Percentiles rank a stretch among this genome's conserved stretches.
Conservation (phyloP, 92 coral and sea anemone species). For the Micromussa lordhowensis region DNA sequence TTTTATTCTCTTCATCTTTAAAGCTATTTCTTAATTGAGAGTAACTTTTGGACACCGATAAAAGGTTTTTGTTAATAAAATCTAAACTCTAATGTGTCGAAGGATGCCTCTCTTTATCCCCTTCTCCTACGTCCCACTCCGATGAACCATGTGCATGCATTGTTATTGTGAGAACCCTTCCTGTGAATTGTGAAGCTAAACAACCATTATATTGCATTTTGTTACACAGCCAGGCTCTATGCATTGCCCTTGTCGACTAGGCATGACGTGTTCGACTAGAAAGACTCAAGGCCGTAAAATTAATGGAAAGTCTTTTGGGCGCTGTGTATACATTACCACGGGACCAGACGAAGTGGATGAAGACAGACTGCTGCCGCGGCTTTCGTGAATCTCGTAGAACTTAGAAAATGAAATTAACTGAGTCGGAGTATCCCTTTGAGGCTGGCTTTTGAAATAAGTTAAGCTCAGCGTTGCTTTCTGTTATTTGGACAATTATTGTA, state of each 20-base stretch:
- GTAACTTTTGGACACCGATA: no score
- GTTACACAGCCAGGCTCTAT: slow-evolving; percentile 39
- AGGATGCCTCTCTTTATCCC: no score
- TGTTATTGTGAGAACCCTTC: no score
- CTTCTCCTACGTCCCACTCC: no score
- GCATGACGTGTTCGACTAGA: slow-evolving; percentile 23
- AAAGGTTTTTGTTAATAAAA: no score
- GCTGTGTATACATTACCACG: slow-evolving; percentile 2
- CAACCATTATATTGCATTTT: not conserved
- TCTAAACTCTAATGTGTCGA: no score
- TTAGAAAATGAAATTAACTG: slow-evolving; percentile 9
- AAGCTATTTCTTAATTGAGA: no score
- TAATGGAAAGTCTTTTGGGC: not conserved
- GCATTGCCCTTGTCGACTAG: slow-evolving; percentile 44
- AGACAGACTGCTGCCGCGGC: not conserved
- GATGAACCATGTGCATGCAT: no score
- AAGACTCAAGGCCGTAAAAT: not conserved
- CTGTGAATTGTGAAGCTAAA: no score
- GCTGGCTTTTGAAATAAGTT: not conserved
- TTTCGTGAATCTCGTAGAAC: not conserved
- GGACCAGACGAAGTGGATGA: slow-evolving; percentile 40
- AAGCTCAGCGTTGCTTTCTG: not conserved
- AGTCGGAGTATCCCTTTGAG: not conserved
- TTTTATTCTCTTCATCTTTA: no score
- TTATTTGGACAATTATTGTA: not conserved